Evolutionary conservation across 2,113 vertebrate species (phyloP), one percentile per base, ranked within the genome.

Genomic region (Carassius gibelio): DNA sequence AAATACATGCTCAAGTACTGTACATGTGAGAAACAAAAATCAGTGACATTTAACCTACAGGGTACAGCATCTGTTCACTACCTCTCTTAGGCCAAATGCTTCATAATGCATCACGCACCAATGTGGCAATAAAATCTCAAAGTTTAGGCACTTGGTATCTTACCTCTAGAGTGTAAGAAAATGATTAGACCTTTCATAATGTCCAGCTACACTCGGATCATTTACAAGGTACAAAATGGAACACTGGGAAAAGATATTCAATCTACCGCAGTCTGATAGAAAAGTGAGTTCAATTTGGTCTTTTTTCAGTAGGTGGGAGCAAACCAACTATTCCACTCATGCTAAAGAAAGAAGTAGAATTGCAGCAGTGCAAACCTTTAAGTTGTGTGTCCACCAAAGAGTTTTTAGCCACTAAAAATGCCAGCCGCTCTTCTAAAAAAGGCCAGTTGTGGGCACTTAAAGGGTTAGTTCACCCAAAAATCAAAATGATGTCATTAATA

Each of bases 71-170:
- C 38, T 38, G 5, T 75, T 78, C 72, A 69, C 69, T 50, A 66
- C 87, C 84, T 82, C 68, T 69, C 48, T 75, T 13, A 59, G 30
- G 61, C 61, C 81, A 76, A 50, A 85, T 82, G 78, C 83, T 74
- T 81, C 79, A 69, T 81, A 69, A 88, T 91, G 91, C 88, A 88
- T 89, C 75, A 81, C 75, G 81, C 84, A 76, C 80, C 72, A 81
- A 82, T 78, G 86, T 62, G 80, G 79, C 79, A 89, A 92, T 87
- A 91, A 50, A 89, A 90, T 90, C 87, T 88, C 84, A 85, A 90
- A 92, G 92, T 92, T 94, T 94, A 98, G 97, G 97, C 97, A 99
- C 97, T 98, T 98, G 94, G 95, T 96, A 94, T 91, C 94, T 93
- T 95, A 95, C 95, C 94, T 94, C 93, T 87, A 92, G 90, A 93